Conservation (phyloP, 2,113 vertebrate species). For the Neofelis nebulosa region DNA sequence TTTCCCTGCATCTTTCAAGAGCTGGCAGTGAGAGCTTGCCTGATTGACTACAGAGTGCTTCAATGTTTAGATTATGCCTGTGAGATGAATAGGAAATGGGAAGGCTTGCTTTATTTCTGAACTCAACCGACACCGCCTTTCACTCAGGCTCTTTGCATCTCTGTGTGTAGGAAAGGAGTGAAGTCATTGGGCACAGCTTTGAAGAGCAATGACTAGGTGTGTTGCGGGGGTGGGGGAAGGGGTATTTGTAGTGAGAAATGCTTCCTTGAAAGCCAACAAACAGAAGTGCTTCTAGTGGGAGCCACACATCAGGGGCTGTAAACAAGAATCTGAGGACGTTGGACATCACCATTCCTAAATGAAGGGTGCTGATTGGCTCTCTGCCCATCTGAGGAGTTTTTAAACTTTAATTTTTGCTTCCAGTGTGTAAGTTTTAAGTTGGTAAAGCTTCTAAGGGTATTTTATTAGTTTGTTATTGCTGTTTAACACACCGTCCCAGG, state of each 20-base stretch:
- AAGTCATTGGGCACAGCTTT: neutral
- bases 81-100: constrained; percentile 54
- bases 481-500: neutral
- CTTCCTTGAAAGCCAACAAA: neutral
- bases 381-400: neutral
- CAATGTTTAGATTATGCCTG: constrained; percentile 33
- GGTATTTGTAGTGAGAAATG: neutral
- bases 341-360: no score
- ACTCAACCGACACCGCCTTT: neutral
- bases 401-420: neutral
- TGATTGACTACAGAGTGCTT: constrained; percentile 56
- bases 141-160: neutral
- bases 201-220: neutral
- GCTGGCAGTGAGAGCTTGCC: constrained; percentile 48
- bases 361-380: neutral
- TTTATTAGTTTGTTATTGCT: neutral
- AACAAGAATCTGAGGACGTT: neutral
- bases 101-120: constrained; percentile 48
- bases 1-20: constrained; percentile 50
- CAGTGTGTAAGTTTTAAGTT: neutral
- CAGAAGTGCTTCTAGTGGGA: neutral
- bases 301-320: neutral
- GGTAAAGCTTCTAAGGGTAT: neutral
- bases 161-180: neutral
- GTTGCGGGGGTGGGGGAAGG: neutral